Conservation (phyloP, 2,888 invertebrate species). For the Cancer borealis region DNA sequence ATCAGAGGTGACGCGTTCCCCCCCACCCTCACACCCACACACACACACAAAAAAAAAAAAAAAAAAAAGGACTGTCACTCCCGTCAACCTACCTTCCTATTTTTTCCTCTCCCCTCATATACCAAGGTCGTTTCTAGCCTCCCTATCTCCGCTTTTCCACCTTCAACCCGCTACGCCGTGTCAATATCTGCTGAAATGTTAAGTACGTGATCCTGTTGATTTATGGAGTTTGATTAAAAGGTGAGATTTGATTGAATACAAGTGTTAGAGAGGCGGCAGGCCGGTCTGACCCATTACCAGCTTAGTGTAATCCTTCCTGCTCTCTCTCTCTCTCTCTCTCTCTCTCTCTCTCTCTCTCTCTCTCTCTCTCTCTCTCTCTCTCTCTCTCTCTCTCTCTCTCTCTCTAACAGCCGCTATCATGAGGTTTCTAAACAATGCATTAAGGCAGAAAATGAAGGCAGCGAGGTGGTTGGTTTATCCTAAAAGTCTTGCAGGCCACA, state of each 20-base stretch:
- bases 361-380: slow-evolving; percentile 45
- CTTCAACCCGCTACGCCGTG: slow-evolving; percentile 1
- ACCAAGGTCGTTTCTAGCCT: background rate
- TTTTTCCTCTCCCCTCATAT: background rate
- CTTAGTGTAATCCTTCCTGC: slow-evolving; percentile 2
- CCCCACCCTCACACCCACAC: background rate
- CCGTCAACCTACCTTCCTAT: background rate
- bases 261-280: background rate
- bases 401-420: background rate
- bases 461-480: background rate
- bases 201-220: background rate
- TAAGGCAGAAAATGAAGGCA: background rate
- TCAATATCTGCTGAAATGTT: slow-evolving; percentile 1
- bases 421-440: background rate
- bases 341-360: slow-evolving; percentile 35
- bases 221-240: slow-evolving; percentile 1
- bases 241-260: background rate
- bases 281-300: slow-evolving; percentile 13
- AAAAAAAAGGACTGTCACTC: background rate
- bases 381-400: slow-evolving; percentile 38
- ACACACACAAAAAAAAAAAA: too few species aligned
- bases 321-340: slow-evolving; percentile 38
- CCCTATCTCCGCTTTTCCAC: background rate
- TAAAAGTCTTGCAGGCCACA: background rate
- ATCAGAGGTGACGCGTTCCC: background rate